Conservation (phyloP, 2,888 invertebrate species). For the Agelastica alni region DNA sequence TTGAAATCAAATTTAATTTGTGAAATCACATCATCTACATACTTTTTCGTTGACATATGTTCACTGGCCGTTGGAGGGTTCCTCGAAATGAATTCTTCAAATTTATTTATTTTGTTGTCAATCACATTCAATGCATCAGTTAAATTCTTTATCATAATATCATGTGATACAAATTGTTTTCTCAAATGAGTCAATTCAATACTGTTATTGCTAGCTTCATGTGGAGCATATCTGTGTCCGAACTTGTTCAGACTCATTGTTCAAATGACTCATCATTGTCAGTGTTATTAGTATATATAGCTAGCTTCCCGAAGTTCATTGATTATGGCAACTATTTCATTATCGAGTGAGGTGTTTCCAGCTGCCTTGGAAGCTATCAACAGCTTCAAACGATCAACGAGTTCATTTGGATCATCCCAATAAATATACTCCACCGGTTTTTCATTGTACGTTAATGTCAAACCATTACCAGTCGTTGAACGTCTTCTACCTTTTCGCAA, state of each 20-base stretch:
- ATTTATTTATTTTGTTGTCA: not conserved
- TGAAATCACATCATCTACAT: constrained; percentile 14
- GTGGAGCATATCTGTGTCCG: constrained; percentile 11
- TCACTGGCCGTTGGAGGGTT: not conserved
- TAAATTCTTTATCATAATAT: not conserved
- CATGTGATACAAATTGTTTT: not conserved
- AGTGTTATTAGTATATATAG: constrained; percentile 26
- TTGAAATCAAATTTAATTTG: constrained; percentile 15
- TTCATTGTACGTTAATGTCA: too few relatives aligned
- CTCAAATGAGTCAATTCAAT: not conserved
- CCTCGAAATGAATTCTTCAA: not conserved
- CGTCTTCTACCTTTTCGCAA: too few relatives aligned
- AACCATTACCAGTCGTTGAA: too few relatives aligned
- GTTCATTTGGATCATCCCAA: too few relatives aligned
- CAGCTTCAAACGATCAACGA: too few relatives aligned
- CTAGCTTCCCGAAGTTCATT: too few relatives aligned
- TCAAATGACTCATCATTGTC: constrained; percentile 13
- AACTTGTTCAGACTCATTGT: constrained; percentile 25
- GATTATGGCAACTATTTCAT: too few relatives aligned
- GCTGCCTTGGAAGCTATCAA: too few relatives aligned
- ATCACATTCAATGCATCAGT: not conserved
- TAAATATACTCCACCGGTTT: too few relatives aligned
- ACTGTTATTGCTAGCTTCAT: not conserved
- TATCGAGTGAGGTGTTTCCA: too few relatives aligned
- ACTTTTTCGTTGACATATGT: constrained; percentile 8